phyloP scores from a whole-genome alignment of 2,797 vertebrate genomes.

The Austrolebias charrua region DNA sequence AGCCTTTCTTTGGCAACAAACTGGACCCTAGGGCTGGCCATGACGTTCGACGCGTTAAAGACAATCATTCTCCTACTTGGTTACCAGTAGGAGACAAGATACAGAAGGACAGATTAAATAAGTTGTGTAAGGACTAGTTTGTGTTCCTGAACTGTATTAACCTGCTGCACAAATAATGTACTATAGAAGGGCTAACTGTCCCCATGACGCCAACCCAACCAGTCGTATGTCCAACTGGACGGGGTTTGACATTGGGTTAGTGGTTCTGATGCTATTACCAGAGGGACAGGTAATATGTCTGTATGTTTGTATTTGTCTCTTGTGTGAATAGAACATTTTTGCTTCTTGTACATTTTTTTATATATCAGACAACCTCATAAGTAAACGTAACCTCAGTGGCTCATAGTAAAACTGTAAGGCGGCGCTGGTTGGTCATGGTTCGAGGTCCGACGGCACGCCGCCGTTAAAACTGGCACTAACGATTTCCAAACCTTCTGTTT shows the following conservation, averaged over 20 bases:
- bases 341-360: constrained; percentile 43
- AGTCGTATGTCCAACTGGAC: constrained; percentile 9
- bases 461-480: constrained; percentile 63
- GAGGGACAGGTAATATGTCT: constrained; percentile 13
- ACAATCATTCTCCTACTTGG: constrained; percentile 50
- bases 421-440: constrained; percentile 7
- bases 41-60: constrained; percentile 30
- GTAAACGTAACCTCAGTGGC: constrained; percentile 75
- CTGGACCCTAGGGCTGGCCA: neutral
- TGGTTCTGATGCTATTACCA: constrained; percentile 5
- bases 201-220: constrained; percentile 2
- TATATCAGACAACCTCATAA: constrained; percentile 70
- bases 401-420: constrained; percentile 61
- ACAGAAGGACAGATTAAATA: too few relatives aligned
- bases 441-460: constrained; percentile 40
- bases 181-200: constrained; percentile 37
- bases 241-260: neutral
- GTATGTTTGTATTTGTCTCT: constrained; percentile 23
- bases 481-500: constrained; percentile 41
- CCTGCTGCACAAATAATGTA: constrained; percentile 41
- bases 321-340: constrained; percentile 36
- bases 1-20: neutral
- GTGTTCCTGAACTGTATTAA: constrained; percentile 29
- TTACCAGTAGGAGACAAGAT: too few relatives aligned
- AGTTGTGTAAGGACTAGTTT: constrained; percentile 48